Evolutionary conservation across 2,888 invertebrate genomes (phyloP).

Genomic region (Lysandra coridon): DNA sequence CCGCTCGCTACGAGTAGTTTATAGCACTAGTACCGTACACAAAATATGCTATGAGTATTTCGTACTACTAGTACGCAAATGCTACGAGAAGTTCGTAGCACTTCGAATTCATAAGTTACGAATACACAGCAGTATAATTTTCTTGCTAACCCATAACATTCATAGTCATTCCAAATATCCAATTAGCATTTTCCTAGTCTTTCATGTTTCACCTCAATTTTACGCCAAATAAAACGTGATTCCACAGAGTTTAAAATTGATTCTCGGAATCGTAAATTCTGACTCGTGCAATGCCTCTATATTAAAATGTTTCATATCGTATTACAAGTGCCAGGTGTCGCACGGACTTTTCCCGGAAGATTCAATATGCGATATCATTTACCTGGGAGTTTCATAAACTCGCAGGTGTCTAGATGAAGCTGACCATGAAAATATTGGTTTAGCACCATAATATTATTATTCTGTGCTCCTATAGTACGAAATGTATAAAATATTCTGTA

Average conservation of each 20-base stretch:
- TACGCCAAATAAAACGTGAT: neutral
- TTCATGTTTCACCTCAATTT: neutral
- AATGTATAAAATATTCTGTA: too few relatives aligned
- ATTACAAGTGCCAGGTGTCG: slow-evolving; percentile 16
- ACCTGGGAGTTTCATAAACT: neutral
- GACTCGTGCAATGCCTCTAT: slow-evolving; percentile 1
- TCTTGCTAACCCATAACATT: neutral
- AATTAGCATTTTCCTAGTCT: neutral
- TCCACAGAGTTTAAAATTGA: neutral
- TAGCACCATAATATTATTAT: neutral
- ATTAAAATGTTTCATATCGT: slow-evolving; percentile 29
- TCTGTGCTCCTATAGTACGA: too few relatives aligned
- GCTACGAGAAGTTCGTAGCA: neutral
- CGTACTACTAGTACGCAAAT: too few relatives aligned
- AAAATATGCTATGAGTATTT: too few relatives aligned
- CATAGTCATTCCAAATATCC: neutral
- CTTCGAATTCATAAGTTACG: too few relatives aligned
- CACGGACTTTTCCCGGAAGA: slow-evolving; percentile 1
- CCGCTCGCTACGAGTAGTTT: neutral
- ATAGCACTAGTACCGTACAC: too few relatives aligned
- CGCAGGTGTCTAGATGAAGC: neutral
- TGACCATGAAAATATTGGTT: neutral
- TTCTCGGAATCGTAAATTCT: neutral
- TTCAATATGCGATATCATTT: slow-evolving; percentile 27
- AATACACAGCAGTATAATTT: too few relatives aligned